Evolutionary conservation across 1,140 invertebrate genomes (phyloP), one percentile per base, ranked within the genome.

Genomic region (Eubasilissa regina): DNA sequence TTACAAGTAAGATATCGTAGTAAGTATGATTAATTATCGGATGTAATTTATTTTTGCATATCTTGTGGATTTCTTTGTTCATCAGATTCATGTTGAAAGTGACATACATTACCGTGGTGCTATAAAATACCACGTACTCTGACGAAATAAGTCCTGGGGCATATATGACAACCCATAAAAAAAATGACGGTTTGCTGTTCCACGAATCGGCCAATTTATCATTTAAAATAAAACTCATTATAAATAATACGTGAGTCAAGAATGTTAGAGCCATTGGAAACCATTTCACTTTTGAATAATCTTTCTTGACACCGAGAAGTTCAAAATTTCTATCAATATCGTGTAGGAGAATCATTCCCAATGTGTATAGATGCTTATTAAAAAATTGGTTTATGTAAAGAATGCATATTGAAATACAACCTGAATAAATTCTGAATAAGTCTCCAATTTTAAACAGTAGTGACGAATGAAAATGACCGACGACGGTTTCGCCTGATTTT

Each of bases 401-500:
- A 21, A 48, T 21, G 7, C 15, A 47, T 17, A 70, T 44, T 3
- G 45, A 17, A 10, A 70, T n/a, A 12, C 13, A 45, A 47, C 45
- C 45, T 8, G 66, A 45, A 47, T 70, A 70, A 47, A 70, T 70
- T 70, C 66, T 11, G 43, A 70, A 70, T 1, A 70, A 3, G 12
- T 70, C 66, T 48, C 66, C 66, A 47, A 70, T 48, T 70, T 48
- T 9, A n/a, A 19, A 60, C 19, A 60, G 19, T 10, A 60, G 12
- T 4, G 56, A 15, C 56, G 17, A 10, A 17, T 70, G 43, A 48
- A 70, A 70, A 70, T 70, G 66, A 17, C 66, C 66, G n/a, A 70
- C 45, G 7, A 48, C 66, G 3, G 66, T 70, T 48, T 70, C 66
- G 13, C 17, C 15, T 15, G 66, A 47, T 11, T 44, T 17, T 43